Evolutionary conservation across 1,140 invertebrate species (phyloP).

Genomic region (Pogonomyrmex californicus): DNA sequence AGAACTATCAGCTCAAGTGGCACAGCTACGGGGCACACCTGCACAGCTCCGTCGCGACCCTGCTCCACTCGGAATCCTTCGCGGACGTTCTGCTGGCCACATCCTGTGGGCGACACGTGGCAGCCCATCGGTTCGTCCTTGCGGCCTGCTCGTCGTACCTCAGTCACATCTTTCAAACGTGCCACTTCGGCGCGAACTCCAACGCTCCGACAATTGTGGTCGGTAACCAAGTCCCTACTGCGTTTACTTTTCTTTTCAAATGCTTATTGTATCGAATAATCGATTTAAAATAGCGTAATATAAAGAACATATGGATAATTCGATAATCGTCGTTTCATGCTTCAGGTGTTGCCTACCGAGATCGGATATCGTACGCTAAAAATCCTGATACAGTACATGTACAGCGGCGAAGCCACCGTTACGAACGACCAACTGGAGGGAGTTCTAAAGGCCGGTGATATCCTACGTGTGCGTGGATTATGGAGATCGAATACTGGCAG

Average conservation of each 20-base stretch:
- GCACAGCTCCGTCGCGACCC: slow-evolving; percentile 92
- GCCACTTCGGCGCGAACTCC: slow-evolving; percentile 85
- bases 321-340: slow-evolving; percentile 3
- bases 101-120: slow-evolving; percentile 92
- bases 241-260: neutral
- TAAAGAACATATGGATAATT: neutral
- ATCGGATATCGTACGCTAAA: slow-evolving; percentile 93
- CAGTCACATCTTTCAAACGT: slow-evolving; percentile 87
- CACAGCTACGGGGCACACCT: slow-evolving; percentile 93
- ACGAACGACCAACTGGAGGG: slow-evolving; percentile 93
- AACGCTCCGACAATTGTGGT: slow-evolving; percentile 86
- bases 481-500: slow-evolving; percentile 88
- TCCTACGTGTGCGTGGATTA: slow-evolving; percentile 92
- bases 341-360: slow-evolving; percentile 92
- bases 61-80: slow-evolving; percentile 93
- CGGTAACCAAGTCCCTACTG: slow-evolving; percentile 8
- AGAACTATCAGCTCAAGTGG: slow-evolving; percentile 96
- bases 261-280: neutral
- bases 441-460: slow-evolving; percentile 93
- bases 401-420: slow-evolving; percentile 94
- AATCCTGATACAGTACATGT: slow-evolving; percentile 95
- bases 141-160: slow-evolving; percentile 92
- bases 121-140: slow-evolving; percentile 95
- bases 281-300: neutral
- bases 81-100: slow-evolving; percentile 95